phyloP scores from a whole-genome alignment of 2,888 invertebrate genomes.

The Pyrgus malvae region DNA sequence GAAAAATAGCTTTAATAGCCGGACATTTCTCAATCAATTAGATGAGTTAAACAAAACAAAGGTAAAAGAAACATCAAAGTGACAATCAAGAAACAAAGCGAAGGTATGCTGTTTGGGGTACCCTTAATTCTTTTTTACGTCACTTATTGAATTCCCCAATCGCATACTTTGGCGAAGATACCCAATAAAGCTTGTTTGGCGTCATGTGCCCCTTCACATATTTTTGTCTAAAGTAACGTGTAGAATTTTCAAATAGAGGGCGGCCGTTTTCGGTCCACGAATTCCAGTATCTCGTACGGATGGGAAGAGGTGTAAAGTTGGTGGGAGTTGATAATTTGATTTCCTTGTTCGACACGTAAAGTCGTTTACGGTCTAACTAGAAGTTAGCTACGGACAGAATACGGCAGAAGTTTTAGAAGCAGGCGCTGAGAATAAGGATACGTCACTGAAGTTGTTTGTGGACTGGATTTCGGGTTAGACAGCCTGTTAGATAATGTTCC shows the following conservation, averaged over 20 bases:
- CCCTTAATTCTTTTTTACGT: conserved; percentile 69
- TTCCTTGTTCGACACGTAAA: conserved; percentile 78
- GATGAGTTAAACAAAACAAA: conserved; percentile 28
- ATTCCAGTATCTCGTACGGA: conserved; percentile 61
- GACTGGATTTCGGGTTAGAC: conserved; percentile 40
- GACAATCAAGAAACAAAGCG: conserved; percentile 54
- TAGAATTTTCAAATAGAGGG: conserved; percentile 70
- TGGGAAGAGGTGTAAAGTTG: conserved; percentile 70
- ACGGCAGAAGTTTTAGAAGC: conserved; percentile 52
- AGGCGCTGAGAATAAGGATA: conserved; percentile 56
- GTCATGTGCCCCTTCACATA: conserved; percentile 62
- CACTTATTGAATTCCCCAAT: conserved; percentile 75
- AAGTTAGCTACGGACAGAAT: conserved; percentile 66
- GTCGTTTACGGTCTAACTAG: conserved; percentile 73
- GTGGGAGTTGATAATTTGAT: conserved; percentile 78
- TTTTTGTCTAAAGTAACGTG: conserved; percentile 65
- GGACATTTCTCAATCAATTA: no score
- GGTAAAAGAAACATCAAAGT: conserved; percentile 44
- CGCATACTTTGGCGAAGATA: conserved; percentile 70
- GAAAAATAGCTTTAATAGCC: no score
- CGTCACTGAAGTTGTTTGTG: conserved; percentile 45
- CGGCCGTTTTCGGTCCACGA: conserved; percentile 57
- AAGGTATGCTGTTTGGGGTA: conserved; percentile 51
- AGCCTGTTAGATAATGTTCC: conserved; percentile 24
- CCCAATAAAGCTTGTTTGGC: conserved; percentile 76